Conservation (phyloP, 2,113 vertebrate species). For the Hylia prasina region DNA sequence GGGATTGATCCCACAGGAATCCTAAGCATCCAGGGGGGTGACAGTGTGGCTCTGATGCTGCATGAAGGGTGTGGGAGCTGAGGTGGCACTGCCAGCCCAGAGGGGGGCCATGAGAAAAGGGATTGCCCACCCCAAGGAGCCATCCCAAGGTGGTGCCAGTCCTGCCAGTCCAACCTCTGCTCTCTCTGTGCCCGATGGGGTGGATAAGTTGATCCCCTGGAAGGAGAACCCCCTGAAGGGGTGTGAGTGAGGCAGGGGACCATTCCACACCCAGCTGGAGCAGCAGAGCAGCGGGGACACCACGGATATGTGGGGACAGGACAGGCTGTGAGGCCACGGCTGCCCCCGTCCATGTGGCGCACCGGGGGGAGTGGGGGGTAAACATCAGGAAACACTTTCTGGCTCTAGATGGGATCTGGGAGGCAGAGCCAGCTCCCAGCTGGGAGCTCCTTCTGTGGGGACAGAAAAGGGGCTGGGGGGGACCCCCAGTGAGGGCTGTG, state of each 20-base stretch:
- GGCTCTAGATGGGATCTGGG: neutral
- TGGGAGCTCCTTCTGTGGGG: fast-evolving
- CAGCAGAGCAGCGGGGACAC: neutral
- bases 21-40: neutral
- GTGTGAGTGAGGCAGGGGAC: neutral
- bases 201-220: neutral
- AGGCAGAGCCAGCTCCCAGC: neutral
- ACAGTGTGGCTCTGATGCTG: fast-evolving
- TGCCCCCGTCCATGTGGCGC: neutral
- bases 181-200: neutral
- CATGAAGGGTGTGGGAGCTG: neutral
- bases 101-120: fast-evolving
- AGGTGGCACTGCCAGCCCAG: neutral
- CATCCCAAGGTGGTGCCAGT: neutral
- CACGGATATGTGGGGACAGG: fast-evolving
- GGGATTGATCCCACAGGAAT: fast-evolving
- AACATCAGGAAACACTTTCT: neutral
- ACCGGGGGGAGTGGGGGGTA: neutral
- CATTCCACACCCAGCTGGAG: fast-evolving
- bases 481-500: neutral
- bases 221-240: fast-evolving
- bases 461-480: neutral
- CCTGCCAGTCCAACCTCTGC: fast-evolving
- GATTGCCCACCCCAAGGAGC: neutral
- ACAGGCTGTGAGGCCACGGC: fast-evolving